These are phyloP conservation scores for Falco punctatus DNA, from an alignment of 2,113 vertebrate species.

Conservation along the genomic window DNA sequence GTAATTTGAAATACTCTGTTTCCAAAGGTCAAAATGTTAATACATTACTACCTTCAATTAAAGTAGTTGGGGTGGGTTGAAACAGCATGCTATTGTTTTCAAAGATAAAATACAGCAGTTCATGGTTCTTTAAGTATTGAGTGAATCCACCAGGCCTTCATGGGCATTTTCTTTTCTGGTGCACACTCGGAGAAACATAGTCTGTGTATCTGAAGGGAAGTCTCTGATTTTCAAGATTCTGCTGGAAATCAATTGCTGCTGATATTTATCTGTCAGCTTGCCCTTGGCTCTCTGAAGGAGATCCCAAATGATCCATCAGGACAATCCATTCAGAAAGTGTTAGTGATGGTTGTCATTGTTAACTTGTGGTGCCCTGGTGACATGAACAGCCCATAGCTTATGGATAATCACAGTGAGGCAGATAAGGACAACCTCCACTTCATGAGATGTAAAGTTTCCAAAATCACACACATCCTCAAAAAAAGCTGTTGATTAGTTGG, in stretches of 20 bases:
- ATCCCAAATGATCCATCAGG: slow-evolving; percentile 47
- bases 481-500: not conserved
- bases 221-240: slow-evolving; percentile 50
- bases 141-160: not conserved
- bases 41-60: not conserved
- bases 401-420: slow-evolving; percentile 26
- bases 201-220: not conserved
- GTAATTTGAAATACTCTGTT: not conserved
- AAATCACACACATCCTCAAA: not conserved
- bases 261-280: slow-evolving; percentile 59
- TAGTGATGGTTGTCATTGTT: slow-evolving; percentile 43
- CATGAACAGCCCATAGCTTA: slow-evolving; percentile 20
- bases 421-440: slow-evolving; percentile 17
- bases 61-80: not conserved
- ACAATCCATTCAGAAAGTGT: slow-evolving; percentile 49
- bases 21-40: not conserved
- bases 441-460: not conserved
- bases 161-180: slow-evolving; percentile 15
- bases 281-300: slow-evolving; percentile 50
- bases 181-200: not conserved
- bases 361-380: slow-evolving; percentile 32
- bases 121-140: not conserved
- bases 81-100: not conserved
- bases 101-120: not conserved
- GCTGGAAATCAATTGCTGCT: slow-evolving; percentile 49